phyloP scores from a whole-genome alignment of 1,140 invertebrate species.

The Penaeus chinensis region DNA sequence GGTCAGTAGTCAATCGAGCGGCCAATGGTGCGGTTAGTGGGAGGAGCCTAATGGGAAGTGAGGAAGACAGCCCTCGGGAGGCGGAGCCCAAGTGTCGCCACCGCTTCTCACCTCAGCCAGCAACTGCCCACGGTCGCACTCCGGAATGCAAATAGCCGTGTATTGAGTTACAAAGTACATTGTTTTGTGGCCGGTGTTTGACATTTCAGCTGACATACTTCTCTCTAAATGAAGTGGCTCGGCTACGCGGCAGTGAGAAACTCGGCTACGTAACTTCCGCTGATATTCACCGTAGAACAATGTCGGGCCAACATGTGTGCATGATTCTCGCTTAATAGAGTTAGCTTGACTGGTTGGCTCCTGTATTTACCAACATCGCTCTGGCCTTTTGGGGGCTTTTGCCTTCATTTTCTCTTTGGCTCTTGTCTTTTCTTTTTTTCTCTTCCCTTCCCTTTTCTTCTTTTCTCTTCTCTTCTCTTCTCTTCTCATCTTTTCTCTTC shows the following conservation, averaged over 20 bases:
- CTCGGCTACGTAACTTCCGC: slow-evolving; percentile 23
- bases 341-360: background rate
- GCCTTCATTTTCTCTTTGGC: too few relatives aligned
- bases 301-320: background rate
- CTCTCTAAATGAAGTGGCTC: slow-evolving; percentile 62
- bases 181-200: slow-evolving; percentile 64
- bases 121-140: slow-evolving; percentile 55
- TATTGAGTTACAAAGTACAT: slow-evolving; percentile 65
- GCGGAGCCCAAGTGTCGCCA: slow-evolving; percentile 43
- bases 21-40: slow-evolving; percentile 31
- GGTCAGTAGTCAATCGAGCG: background rate
- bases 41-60: slow-evolving; percentile 33
- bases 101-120: slow-evolving; percentile 43
- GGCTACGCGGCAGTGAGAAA: slow-evolving; percentile 44
- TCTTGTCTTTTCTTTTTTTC: too few relatives aligned
- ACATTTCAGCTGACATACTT: slow-evolving; percentile 64
- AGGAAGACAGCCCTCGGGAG: slow-evolving; percentile 31
- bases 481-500: too few relatives aligned
- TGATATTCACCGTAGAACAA: background rate
- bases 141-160: slow-evolving; percentile 64
- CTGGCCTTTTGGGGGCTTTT: too few relatives aligned
- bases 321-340: background rate
- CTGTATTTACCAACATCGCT: too few relatives aligned
- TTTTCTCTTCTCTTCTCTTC: too few relatives aligned
- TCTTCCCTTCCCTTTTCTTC: too few relatives aligned